phyloP scores from a whole-genome alignment of 35 echinoderm and acorn worm genomes.

The Lytechinus variegatus region DNA sequence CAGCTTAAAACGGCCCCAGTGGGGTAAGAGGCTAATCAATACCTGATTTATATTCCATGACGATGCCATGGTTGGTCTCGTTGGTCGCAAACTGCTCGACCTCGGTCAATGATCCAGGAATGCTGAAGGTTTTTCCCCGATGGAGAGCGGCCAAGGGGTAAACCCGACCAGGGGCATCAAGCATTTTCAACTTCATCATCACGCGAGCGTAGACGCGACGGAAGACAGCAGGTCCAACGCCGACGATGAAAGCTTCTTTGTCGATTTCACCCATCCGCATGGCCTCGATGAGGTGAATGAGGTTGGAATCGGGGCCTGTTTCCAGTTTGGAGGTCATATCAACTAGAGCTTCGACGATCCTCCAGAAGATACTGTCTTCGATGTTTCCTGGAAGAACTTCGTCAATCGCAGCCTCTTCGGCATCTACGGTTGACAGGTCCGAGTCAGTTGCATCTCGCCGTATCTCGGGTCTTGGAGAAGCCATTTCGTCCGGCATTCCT shows the following conservation, averaged over 20 bases:
- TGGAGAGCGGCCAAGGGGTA: neutral
- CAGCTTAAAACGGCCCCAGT: too few relatives aligned
- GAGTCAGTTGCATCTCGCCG: neutral
- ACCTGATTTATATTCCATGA: conserved; percentile 22
- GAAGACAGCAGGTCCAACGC: neutral
- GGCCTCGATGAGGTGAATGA: neutral
- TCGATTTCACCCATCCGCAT: neutral
- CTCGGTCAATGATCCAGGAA: neutral
- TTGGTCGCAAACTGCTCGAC: conserved; percentile 6
- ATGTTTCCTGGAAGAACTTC: conserved; percentile 6
- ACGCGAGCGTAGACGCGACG: neutral
- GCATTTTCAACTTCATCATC: neutral
- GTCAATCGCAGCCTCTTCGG: neutral
- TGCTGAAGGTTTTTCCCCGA: neutral
- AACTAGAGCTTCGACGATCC: neutral
- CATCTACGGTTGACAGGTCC: neutral
- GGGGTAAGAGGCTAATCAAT: neutral
- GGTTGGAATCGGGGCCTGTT: neutral
- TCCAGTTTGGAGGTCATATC: neutral
- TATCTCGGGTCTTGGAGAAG: neutral
- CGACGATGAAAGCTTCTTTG: neutral
- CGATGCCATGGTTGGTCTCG: neutral
- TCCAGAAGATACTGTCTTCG: neutral
- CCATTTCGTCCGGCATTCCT: neutral
- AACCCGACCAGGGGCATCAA: neutral